A percentile compares a stretch with the other conserved stretches of the same genome.
Conservation (phyloP, 2,113 vertebrate genomes). For the Phrynosoma blainvillii region DNA sequence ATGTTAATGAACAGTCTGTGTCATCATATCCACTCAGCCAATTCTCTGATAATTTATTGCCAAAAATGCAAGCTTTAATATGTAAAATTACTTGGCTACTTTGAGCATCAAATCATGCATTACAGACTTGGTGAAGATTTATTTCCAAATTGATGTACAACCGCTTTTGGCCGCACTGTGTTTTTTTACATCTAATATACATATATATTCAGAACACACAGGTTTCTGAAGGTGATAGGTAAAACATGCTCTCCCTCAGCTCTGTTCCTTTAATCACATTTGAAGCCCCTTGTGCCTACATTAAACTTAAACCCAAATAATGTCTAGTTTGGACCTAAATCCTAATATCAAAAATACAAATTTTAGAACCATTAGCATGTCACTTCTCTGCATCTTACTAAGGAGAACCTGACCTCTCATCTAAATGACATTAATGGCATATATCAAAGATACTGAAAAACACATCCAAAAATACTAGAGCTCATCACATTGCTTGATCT, state of each 20-base stretch:
- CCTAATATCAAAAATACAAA: slow-evolving; percentile 5
- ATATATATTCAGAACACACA: background rate
- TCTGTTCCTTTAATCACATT: background rate
- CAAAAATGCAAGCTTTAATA: background rate
- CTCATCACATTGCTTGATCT: background rate
- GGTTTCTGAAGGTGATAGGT: background rate
- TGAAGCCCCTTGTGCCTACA: background rate
- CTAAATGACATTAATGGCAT: slow-evolving; percentile 35
- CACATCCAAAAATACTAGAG: background rate
- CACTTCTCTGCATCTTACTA: slow-evolving; percentile 37
- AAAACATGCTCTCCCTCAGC: background rate
- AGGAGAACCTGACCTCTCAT: slow-evolving; percentile 61
- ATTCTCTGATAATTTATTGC: background rate
- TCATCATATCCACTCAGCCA: background rate
- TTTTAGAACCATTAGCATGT: slow-evolving; percentile 51
- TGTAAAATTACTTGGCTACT: background rate
- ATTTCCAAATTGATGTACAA: background rate
- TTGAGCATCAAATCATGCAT: background rate
- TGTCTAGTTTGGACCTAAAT: background rate
- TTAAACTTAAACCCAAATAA: background rate
- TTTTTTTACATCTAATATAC: background rate
- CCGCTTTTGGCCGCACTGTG: background rate
- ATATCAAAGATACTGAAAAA: background rate
- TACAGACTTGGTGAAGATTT: background rate
- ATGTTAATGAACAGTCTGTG: background rate